Evolutionary conservation across 2,888 invertebrate genomes (phyloP), one percentile per base, ranked within the genome.

Genomic region (Dynastes tityus): DNA sequence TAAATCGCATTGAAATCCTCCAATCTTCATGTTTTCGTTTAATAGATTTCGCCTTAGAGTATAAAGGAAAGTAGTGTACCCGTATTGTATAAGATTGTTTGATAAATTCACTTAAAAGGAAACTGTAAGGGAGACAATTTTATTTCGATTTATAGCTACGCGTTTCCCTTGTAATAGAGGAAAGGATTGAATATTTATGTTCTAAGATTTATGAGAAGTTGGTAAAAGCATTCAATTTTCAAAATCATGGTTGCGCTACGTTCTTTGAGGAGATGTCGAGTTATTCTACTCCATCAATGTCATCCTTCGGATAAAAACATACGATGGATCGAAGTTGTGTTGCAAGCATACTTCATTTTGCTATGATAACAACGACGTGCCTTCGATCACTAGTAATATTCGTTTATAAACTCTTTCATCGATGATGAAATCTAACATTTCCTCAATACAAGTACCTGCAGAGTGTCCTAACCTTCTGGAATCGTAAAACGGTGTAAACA

Each of bases 241-340:
- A 37, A 64, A 64, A 64, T 29, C 64, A 32, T 32, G 6, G 29
- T 32, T 64, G 64, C 37, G 8, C 32, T 49, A 27, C 68, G 27
- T 49, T 4, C 68, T 51, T 27, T 68, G 11, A 27, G 49, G 16
- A 68, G 68, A 49, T 22, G 45, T 68, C 45, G 45, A 8, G 8
- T 45, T 22, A 68, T 45, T 53, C 51, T 70, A 70, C 29, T 5
- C 11, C 53, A 53, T 70, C 70, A 70, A 53, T n/a, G 27, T 16
- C 9, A 6, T 53, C n/a, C 27, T 13, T 11, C 27, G 51, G 27
- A 51, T 11, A 22, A 37, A 27, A 27, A 45, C 68, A 22, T 68
- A 27, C 70, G 22, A 13, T 11, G 53, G 27, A 29, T 70, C 29
- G 0, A 70, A 29, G 5, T n/a, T 53, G 49, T 51, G 29, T 70